Conservation (phyloP, 2,888 invertebrate species). For the Beris morrisii region DNA sequence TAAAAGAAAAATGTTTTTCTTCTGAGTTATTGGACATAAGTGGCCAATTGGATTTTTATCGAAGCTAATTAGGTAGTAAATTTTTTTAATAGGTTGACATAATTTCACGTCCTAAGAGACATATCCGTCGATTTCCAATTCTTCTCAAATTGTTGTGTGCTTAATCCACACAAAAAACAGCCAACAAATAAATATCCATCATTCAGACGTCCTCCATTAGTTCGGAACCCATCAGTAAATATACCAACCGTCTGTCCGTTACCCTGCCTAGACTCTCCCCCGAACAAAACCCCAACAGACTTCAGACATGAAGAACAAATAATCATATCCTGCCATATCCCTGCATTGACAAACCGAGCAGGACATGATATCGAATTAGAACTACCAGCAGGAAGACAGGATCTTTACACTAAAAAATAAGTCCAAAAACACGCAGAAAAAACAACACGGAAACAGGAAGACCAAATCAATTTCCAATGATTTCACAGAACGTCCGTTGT, state of each 20-base stretch:
- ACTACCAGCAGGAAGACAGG: not conserved
- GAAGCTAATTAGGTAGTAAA: no score
- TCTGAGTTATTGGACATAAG: no score
- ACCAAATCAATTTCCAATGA: conserved; percentile 23
- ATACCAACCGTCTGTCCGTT: conserved; percentile 21
- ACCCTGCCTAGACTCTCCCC: conserved; percentile 5
- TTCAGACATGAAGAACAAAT: conserved; percentile 19
- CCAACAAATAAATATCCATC: conserved; percentile 5
- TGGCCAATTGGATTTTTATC: no score
- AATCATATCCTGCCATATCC: conserved; percentile 6
- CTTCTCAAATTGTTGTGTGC: no score
- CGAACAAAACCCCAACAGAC: not conserved
- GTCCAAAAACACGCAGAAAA: not conserved
- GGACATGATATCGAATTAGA: conserved; percentile 30
- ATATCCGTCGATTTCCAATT: no score
- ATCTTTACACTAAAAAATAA: conserved; percentile 15
- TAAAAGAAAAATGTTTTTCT: no score
- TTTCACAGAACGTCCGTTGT: not conserved
- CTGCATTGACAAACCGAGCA: conserved; percentile 17
- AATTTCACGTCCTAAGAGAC: no score
- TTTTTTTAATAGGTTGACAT: no score
- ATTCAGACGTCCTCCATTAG: conserved; percentile 20
- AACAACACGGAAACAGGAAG: not conserved
- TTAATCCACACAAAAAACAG: no score
- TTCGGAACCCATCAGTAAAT: conserved; percentile 14